phyloP scores from a whole-genome alignment of 1,140 invertebrate species.

The Ylistrum balloti region DNA sequence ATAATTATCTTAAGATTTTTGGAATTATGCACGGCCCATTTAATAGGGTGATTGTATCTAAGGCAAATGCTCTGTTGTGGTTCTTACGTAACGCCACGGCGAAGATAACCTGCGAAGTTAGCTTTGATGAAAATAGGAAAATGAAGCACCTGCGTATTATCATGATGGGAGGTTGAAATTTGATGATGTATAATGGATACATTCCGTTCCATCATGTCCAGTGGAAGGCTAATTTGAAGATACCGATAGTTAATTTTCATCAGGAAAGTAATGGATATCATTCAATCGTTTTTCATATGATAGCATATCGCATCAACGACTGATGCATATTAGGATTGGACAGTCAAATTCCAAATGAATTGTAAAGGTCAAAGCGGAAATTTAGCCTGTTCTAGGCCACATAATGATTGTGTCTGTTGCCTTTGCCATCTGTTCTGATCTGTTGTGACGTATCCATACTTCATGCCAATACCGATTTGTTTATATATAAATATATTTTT shows the following conservation, averaged over 20 bases:
- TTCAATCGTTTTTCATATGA: not conserved
- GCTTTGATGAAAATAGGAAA: conserved; percentile 26
- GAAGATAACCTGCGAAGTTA: not conserved
- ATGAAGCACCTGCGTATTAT: not conserved
- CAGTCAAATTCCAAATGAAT: not conserved
- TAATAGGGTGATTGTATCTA: not conserved
- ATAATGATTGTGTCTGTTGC: too few relatives aligned
- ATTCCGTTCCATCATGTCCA: conserved; percentile 10
- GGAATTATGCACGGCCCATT: not conserved
- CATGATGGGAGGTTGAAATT: not conserved
- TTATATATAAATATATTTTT: too few relatives aligned
- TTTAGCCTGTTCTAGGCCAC: too few relatives aligned
- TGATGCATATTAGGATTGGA: not conserved
- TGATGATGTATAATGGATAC: not conserved
- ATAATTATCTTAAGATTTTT: not conserved
- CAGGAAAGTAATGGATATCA: not conserved
- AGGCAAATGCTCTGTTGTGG: not conserved
- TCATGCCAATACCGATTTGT: too few relatives aligned
- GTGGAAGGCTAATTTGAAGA: conserved; percentile 5
- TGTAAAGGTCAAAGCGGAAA: too few relatives aligned
- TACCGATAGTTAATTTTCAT: not conserved
- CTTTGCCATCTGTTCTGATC: too few relatives aligned
- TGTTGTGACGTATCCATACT: too few relatives aligned
- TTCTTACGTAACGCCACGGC: not conserved
- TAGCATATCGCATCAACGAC: not conserved